phyloP scores from a whole-genome alignment of 2,113 vertebrate species.

The Brachyhypopomus occidentalis region DNA sequence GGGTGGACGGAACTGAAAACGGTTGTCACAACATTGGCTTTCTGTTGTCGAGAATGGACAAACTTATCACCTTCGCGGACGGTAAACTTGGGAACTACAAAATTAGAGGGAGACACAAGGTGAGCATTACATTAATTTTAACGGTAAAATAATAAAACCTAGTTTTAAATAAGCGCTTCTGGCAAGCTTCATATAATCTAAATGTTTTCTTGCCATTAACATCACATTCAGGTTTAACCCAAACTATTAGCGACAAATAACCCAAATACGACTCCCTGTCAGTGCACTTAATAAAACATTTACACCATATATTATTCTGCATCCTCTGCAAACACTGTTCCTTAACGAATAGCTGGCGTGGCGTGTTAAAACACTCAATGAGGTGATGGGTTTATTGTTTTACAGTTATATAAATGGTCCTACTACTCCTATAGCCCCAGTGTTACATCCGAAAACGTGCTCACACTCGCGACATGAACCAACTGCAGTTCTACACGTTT shows the following conservation, averaged over 20 bases:
- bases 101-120: constrained; percentile 71
- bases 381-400: no score
- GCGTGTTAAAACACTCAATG: no score
- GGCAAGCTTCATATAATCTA: no score
- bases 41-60: constrained; percentile 68
- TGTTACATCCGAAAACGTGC: neutral
- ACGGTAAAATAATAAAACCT: neutral
- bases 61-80: constrained; percentile 64
- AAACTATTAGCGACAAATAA: no score
- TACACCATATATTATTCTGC: no score
- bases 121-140: constrained; percentile 50
- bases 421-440: neutral
- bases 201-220: no score
- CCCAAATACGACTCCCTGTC: no score
- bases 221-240: neutral
- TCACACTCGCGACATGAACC: constrained; percentile 4
- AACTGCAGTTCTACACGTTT: neutral
- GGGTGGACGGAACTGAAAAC: constrained; percentile 67
- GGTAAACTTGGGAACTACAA: constrained; percentile 68
- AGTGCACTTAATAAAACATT: no score
- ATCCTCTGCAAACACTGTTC: no score
- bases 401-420: no score
- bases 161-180: neutral
- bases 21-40: constrained; percentile 65
- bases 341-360: no score